These are phyloP conservation scores for Trissolcus japonicus DNA, from an alignment of 2,888 invertebrate genomes.

Conservation along the genomic window DNA sequence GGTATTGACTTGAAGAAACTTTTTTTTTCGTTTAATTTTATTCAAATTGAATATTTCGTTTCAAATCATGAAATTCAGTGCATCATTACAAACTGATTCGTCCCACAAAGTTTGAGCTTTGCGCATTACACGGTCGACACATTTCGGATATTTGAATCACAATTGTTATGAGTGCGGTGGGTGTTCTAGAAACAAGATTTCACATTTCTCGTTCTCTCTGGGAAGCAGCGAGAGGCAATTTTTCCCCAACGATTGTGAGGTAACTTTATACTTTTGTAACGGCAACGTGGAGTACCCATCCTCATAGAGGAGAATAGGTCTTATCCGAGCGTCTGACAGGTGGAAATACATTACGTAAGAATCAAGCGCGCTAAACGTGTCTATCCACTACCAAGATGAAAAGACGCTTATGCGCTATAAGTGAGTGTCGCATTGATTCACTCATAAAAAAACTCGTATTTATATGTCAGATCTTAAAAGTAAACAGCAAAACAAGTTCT, in stretches of 20 bases:
- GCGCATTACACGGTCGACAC: slow-evolving; percentile 6
- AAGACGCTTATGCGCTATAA: slow-evolving; percentile 50
- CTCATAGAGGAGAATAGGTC: slow-evolving; percentile 33
- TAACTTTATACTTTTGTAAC: slow-evolving; percentile 48
- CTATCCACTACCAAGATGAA: slow-evolving; percentile 49
- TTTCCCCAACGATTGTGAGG: slow-evolving; percentile 38
- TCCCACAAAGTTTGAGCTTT: neutral
- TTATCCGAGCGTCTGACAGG: slow-evolving; percentile 47
- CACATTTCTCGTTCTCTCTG: slow-evolving; percentile 18
- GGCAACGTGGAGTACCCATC: slow-evolving; percentile 23
- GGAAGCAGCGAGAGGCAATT: slow-evolving; percentile 14
- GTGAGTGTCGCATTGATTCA: slow-evolving; percentile 35
- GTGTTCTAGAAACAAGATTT: slow-evolving; percentile 34
- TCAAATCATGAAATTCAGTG: no score
- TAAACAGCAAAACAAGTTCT: neutral
- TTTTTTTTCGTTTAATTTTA: no score
- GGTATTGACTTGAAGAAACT: no score
- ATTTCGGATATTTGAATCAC: slow-evolving; percentile 12
- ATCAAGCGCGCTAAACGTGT: slow-evolving; percentile 45
- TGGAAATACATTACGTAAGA: slow-evolving; percentile 51
- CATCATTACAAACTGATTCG: no score
- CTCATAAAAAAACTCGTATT: slow-evolving; percentile 30
- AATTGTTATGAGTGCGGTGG: slow-evolving; percentile 24
- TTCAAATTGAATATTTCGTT: no score
- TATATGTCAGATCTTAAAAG: neutral